Evolutionary conservation across 2,888 invertebrate genomes (phyloP).

Genomic region (Drosophila borborema): DNA sequence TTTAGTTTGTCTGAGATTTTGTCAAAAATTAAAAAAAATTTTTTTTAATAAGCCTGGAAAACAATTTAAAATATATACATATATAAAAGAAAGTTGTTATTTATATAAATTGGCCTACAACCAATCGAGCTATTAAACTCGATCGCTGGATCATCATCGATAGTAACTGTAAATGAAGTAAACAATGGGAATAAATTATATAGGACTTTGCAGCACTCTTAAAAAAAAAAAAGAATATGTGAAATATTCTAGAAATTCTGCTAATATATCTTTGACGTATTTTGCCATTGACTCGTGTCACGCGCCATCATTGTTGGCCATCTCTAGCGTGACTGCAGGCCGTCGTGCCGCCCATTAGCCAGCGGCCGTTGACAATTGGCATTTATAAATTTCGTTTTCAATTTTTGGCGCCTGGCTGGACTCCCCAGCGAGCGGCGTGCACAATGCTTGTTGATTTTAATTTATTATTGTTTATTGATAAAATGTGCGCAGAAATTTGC

Average conservation of each 20-base stretch:
- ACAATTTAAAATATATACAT: too few relatives aligned
- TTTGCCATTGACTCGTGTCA: background rate
- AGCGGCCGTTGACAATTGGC: conserved; percentile 60
- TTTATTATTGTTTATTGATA: conserved; percentile 80
- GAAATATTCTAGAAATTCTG: too few relatives aligned
- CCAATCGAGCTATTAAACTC: background rate
- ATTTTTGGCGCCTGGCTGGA: conserved; percentile 47
- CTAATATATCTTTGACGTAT: background rate
- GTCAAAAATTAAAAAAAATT: too few relatives aligned
- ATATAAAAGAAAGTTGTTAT: too few relatives aligned
- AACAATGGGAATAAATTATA: background rate
- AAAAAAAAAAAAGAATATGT: too few relatives aligned
- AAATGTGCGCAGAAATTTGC: conserved; percentile 70
- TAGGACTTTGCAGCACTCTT: too few relatives aligned
- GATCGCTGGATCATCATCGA: background rate
- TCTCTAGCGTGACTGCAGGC: conserved; percentile 11
- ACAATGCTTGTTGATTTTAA: conserved; percentile 71
- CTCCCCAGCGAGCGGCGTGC: conserved; percentile 29
- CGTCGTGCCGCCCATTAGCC: conserved; percentile 11
- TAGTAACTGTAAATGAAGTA: background rate
- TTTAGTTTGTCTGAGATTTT: too few relatives aligned
- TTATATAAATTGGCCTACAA: too few relatives aligned
- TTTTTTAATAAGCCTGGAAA: too few relatives aligned
- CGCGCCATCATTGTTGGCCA: background rate
- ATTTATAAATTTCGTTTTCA: conserved; percentile 75